Base-by-base conservation (phyloP, 2,888 invertebrate genomes). In the Ophion obscuratus region DNA sequence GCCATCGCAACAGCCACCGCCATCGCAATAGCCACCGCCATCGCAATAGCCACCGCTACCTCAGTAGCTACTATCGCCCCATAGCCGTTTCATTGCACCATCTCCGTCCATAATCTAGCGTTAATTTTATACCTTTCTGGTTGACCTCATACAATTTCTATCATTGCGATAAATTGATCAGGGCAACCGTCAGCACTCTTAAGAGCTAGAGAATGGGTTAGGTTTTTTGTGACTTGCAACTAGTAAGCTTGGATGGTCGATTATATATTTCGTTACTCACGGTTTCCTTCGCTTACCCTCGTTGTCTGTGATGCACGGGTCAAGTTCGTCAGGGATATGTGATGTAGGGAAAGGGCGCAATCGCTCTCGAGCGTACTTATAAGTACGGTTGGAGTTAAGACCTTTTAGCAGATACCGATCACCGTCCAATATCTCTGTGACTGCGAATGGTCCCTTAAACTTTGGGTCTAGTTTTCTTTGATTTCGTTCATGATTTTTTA, bases 401-500 rank as follows among this genome's bases (percentile, higher is more conserved):
- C 75, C 10, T 57, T 81, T 77, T 47, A 81, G 66, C 14, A 17
- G 20, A 47, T 84, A 80, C 53, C 77, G 24, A 47, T 81, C 81
- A 14, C 81, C 81, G 11, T 75, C 62, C 27, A 84, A 61, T 27
- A 82, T 67, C 47, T 85, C 71, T 6, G 61, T 67, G 47, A 85
- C 20, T 59, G 11, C 36, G 4, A 85, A 44, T 36, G 74, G 82
- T 14, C 82, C 79, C 66, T 53, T 82, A 53, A 59, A 85, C 64
- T 78, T 82, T n/a, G 82, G 62, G 24, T 74, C 75, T 40, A 82
- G 17, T 67, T 81, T 82, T 7, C 74, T 78, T 62, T 85, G 78
- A 66, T 85, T 85, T 36, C 82, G 40, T 66, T 81, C 78, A 17
- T 85, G 71, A 66, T 85, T 85, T 62, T 85, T 31, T 2, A 85